Evolutionary conservation across 2,888 invertebrate species (phyloP), one percentile per base, ranked within the genome.

Genomic region (Pseudanteris insignis): DNA sequence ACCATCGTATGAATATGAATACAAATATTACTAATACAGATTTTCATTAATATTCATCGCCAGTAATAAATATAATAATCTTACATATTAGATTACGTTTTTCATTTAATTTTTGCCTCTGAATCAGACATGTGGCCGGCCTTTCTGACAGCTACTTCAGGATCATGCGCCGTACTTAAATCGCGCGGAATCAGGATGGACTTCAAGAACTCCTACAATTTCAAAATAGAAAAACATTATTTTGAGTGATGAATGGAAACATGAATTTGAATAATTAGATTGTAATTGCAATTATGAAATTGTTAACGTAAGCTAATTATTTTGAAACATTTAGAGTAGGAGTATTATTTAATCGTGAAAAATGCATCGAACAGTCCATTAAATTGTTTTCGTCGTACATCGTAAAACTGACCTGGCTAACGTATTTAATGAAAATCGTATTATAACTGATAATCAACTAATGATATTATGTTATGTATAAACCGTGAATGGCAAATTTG

Each of bases 181-280:
- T 53, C 9, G 30, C 53, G 36, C 40, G 41, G 24, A 24, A 32
- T 48, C 55, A 47, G 55, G 47, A 36, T 48, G 47, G 48, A 47
- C 57, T 47, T 57, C 47, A 44, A 54, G 46, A 38, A 53, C 43
- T 54, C 54, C 54, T 54, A 54, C 54, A 54, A 54, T 54, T 46
- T 54, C 46, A 54, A 54, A 54, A 54, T 38, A 54, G 30, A 46
- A 13, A n/a, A 14, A 18, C 1, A 18, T 2, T 3, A 8, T n/a
- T 2, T 18, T 33, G 14, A 18, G 9, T n/a, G 18, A 33, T 32
- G 2, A 11, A 37, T 37, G 10, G 2, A 15, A 26, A 5, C 7
- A 28, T 14, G 5, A 18, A 41, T 30, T 30, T 3, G 8, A 26
- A 4, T n/a, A 9, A 26, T 6, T 7, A 1, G 29, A 34, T 14